Base-by-base conservation (phyloP, 64 coral and sea anemone species). In the Dendronephthya gigantea region DNA sequence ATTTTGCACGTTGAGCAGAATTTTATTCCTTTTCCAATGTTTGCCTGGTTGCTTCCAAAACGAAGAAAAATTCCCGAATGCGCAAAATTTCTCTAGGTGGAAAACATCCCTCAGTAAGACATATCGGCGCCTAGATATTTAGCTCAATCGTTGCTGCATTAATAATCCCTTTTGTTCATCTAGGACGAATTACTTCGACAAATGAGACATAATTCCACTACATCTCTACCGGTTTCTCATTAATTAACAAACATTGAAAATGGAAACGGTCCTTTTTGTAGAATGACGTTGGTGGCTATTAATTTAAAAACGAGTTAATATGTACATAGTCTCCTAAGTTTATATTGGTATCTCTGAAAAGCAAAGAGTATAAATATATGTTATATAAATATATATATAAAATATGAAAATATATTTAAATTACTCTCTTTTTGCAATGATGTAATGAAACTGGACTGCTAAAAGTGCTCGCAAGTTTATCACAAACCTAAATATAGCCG, bases 301-400 rank as follows among this genome's bases (percentile, higher is more conserved):
- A 62, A 62, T 62, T 62, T 62, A 62, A 62, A n/a, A 11, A 62
- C 25, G 55, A 62, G 25, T 62, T 62, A 62, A 62, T 62, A 62
- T 62, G 55, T 62, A 62, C 55, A 62, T 62, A 62, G 55, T 62
- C 25, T 62, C 41, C 25, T 62, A 27, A 62, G 55, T 62, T 62
- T 62, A 62, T 62, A 62, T 62, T 27, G 55, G 19, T 62, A 62
- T 62, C 55, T 62, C 55, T 62, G 19, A 19, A 62, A 27, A 27
- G 25, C 55, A 62, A 62, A 62, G 55, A 62, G 55, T 62, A 62
- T 62, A 62, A 62, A 62, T 62, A 62, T 62, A 62, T 62, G 25
- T 62, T 62, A 62, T 62, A 62, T 62, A 62, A 62, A 62, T 62
- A 62, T 62, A 62, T 62, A 62, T n/a, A 62, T 62, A 62, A 62